Evolutionary conservation across 2,113 vertebrate species (phyloP), one percentile per base, ranked within the genome.

Genomic region (Hypomesus transpacificus): DNA sequence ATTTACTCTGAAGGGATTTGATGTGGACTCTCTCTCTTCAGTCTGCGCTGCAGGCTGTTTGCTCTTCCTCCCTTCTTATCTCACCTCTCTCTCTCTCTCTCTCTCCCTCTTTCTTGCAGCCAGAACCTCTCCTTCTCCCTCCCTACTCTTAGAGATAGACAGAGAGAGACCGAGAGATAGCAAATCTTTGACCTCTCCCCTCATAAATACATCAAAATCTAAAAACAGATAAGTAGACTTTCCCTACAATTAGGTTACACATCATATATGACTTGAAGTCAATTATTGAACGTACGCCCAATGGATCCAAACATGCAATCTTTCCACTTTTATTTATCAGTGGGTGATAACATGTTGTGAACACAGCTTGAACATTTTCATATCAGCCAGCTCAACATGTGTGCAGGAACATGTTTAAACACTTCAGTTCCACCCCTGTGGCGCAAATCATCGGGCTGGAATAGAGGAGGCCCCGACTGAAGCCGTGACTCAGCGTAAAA

Each of bases 401-500:
- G 16, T 56, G 54, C n/a, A 13, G 39, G 39, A 46, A 65, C 34
- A 65, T 50, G 18, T 18, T 65, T 65, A 50, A 65, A 46, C 63
- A 51, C 17, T 46, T 9, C 26, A 46, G 22, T 50, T 17, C 39
- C n/a, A 20, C 31, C 63, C 39, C 62, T 64, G 31, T 34, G 62
- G 26, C 17, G 18, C 9, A 64, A 68, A 53, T 60, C 70, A 58
- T 73, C 63, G 16, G 39, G 62, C 54, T 59, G 57, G 73, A 68
- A 53, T 68, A 68, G 67, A 62, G 68, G 73, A 69, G 39, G 70
- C 68, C 69, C 31, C 54, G 21, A 70, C 77, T 74, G 75, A 71
- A 64, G 69, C 70, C 14, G 68, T 70, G 80, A 78, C 67, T 78
- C 80, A 74, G 73, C 70, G 39, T 62, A 39, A 52, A 75, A 68